phyloP scores from a whole-genome alignment of 2,113 vertebrate genomes.

The Gambusia holbrooki region DNA sequence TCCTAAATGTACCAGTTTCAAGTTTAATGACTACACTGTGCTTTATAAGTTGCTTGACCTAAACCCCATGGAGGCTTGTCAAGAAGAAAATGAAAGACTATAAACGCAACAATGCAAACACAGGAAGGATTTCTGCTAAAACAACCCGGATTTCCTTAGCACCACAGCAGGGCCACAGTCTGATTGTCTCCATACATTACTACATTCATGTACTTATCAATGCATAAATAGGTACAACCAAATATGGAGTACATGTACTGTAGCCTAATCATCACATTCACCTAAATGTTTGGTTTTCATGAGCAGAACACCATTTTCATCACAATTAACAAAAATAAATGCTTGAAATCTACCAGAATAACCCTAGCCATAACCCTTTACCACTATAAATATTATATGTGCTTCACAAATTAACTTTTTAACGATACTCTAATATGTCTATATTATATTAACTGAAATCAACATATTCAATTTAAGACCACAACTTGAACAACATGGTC shows the following conservation, averaged over 20 bases:
- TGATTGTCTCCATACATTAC: not conserved
- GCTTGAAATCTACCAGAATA: not conserved
- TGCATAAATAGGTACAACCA: not conserved
- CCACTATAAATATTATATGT: not conserved
- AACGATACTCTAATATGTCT: not conserved
- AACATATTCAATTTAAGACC: not conserved
- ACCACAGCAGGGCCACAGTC: not conserved
- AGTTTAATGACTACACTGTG: too few species aligned
- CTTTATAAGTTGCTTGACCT: not conserved
- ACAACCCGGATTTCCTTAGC: not conserved
- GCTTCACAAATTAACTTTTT: not conserved
- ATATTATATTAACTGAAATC: not conserved
- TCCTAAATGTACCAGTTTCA: too few species aligned
- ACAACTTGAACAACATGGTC: conserved; percentile 57
- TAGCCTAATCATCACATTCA: not conserved
- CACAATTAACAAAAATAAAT: not conserved
- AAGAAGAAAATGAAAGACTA: not conserved
- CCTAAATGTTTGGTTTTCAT: too few species aligned
- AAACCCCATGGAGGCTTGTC: not conserved
- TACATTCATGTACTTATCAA: not conserved
- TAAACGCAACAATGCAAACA: not conserved
- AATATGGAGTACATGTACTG: not conserved
- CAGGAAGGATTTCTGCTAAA: not conserved
- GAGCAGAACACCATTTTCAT: too few species aligned
- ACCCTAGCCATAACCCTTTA: too few species aligned